phyloP scores from a whole-genome alignment of 2,113 vertebrate species.

The Oenanthe oenanthe region DNA sequence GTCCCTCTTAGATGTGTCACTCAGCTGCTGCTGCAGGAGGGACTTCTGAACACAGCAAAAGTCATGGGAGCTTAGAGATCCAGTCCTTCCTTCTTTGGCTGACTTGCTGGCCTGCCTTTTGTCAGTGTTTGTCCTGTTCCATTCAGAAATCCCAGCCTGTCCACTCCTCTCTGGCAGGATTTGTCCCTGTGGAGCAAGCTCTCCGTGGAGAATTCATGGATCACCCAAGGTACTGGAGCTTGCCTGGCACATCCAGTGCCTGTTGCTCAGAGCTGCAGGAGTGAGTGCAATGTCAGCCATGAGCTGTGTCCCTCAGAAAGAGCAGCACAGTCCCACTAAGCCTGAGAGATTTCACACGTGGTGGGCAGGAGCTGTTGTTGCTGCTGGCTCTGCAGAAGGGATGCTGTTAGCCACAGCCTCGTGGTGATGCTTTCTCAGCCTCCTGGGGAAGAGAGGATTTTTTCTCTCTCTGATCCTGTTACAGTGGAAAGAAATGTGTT shows the following conservation, averaged over 20 bases:
- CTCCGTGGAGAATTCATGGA: neutral
- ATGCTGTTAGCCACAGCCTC: neutral
- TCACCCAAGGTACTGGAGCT: neutral
- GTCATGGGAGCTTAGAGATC: neutral
- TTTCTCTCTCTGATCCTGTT: neutral
- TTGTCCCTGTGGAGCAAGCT: neutral
- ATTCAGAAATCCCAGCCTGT: accelerated
- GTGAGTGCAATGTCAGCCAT: neutral
- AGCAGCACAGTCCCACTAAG: neutral
- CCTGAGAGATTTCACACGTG: neutral
- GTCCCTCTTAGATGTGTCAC: neutral
- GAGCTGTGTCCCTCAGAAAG: neutral
- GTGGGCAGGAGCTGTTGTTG: neutral
- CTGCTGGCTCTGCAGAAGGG: neutral
- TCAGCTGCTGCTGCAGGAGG: neutral
- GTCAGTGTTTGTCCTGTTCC: neutral
- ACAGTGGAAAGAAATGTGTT: neutral
- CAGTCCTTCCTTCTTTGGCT: neutral
- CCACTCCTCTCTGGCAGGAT: neutral
- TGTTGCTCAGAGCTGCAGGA: neutral
- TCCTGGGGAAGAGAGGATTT: neutral
- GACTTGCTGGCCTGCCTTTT: neutral
- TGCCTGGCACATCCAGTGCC: neutral
- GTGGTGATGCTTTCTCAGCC: neutral
- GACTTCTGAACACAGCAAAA: neutral